Percentiles rank a stretch among this genome's conserved stretches.
Conservation (phyloP, 2,888 invertebrate genomes). For the Girardia tigrina region DNA sequence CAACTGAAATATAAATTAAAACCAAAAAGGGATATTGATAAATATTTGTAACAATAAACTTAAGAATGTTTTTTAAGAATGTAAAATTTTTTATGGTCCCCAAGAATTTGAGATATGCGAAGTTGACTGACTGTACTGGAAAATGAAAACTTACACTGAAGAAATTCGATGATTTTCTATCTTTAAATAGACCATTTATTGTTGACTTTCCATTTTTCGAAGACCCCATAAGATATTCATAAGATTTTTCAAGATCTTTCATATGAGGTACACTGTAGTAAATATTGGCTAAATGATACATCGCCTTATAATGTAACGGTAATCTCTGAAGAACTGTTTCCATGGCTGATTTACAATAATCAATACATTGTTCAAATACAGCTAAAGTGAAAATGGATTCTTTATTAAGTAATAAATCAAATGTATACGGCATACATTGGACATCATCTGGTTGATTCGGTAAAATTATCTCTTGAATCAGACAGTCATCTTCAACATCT, state of each 20-base stretch:
- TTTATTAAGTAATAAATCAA: not conserved
- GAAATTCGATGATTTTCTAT: constrained; percentile 11
- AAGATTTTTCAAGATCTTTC: not conserved
- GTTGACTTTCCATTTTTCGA: not conserved
- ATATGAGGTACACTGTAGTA: constrained; percentile 4
- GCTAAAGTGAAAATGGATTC: not conserved
- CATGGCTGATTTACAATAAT: not conserved
- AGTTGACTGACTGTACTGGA: too few relatives aligned
- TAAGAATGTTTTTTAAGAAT: too few relatives aligned
- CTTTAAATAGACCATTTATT: not conserved
- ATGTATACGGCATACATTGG: not conserved
- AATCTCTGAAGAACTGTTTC: constrained; percentile 15
- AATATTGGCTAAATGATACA: constrained; percentile 26
- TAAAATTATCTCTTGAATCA: not conserved
- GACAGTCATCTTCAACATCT: not conserved
- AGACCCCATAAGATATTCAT: constrained; percentile 7
- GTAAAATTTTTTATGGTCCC: too few relatives aligned
- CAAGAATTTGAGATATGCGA: too few relatives aligned
- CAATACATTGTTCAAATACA: not conserved
- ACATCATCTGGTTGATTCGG: constrained; percentile 5
- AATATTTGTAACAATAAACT: too few relatives aligned
- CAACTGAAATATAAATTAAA: too few relatives aligned
- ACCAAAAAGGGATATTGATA: too few relatives aligned
- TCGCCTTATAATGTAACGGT: constrained; percentile 29
- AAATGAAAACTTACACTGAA: constrained; percentile 13